Base-by-base conservation (phyloP, 1,140 invertebrate species). In the Teleopsis dalmanni region DNA sequence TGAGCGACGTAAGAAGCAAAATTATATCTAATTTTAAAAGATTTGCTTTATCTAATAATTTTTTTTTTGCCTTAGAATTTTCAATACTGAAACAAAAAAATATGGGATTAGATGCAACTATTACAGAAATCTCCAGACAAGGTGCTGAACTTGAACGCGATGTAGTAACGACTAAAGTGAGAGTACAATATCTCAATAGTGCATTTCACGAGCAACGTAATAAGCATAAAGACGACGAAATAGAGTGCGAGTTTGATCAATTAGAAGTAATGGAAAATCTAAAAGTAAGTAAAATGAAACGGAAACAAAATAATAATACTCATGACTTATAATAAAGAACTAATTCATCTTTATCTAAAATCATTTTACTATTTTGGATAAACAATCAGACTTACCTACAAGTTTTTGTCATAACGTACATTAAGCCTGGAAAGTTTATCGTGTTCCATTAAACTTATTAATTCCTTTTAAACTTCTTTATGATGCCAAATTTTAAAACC, bases 151-250 rank as follows among this genome's bases (percentile, higher is more conserved):
- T 85, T 4, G 68, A 76, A 3, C 75, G 77, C n/a, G 72, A 70
- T 9, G 77, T 87, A 35, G 76, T 78, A 31, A 71, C 72, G 3
- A 64, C 81, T 47, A 76, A 79, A 31, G 78, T 79, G 7, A 75
- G 76, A 51, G 57, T 88, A 3, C 70, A 77, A 31, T 66, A 78
- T 16, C 72, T 81, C 9, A 83, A 82, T 58, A 59, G 76, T 19
- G 73, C 76, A 51, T 67, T 84, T 13, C 75, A 76, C 41, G 75
- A 78, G 26, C 79, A 80, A 47, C 73, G 73, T 21, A 78, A 79
- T 23, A 57, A 76, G 9, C 82, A 81, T 52, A 69, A 77, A 10
- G 59, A 70, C 14, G 64, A 85, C n/a, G 79, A 85, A 55, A 72
- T 73, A 42, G 71, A 77, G 45, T 85, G 81, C 58, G 64, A 74